These are phyloP conservation scores for Colletes gigas DNA, from an alignment of 1,140 invertebrate genomes.

Conservation along the genomic window DNA sequence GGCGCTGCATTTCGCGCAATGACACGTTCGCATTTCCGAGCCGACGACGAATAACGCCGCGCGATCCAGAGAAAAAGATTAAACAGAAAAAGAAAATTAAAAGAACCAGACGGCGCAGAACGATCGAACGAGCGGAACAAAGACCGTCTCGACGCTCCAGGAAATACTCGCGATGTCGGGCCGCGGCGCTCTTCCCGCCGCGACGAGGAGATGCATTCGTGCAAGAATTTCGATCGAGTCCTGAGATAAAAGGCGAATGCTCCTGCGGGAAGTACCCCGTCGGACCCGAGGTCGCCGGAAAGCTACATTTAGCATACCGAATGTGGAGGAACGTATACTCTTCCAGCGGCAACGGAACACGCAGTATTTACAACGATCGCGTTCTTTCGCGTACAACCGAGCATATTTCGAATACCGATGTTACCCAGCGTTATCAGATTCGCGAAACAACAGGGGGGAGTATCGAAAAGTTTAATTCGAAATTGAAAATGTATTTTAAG, in stretches of 20 bases:
- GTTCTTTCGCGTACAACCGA: no score
- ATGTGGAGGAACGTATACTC: neutral
- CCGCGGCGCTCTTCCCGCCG: no score
- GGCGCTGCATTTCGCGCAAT: slow-evolving; percentile 34
- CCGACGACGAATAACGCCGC: neutral
- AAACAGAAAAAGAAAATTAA: slow-evolving; percentile 6
- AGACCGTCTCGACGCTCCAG: slow-evolving; percentile 52
- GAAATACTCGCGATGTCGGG: slow-evolving; percentile 54
- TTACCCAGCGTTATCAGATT: no score
- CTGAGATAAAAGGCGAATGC: slow-evolving; percentile 70
- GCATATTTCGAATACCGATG: no score
- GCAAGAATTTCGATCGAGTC: slow-evolving; percentile 72
- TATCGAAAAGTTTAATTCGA: no score
- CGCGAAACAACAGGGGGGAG: no score
- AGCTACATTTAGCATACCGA: slow-evolving; percentile 51
- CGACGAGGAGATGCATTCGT: slow-evolving; percentile 60
- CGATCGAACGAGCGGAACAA: slow-evolving; percentile 49
- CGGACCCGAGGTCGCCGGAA: slow-evolving; percentile 53
- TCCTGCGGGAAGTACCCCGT: slow-evolving; percentile 59
- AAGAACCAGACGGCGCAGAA: slow-evolving; percentile 17
- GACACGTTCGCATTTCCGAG: slow-evolving; percentile 42
- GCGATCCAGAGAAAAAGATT: neutral
- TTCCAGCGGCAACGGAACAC: neutral
- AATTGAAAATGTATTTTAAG: no score
- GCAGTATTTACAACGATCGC: neutral